Evolutionary conservation across 2,113 vertebrate genomes (phyloP), one percentile per base, ranked within the genome.

Genomic region (Romanogobio albipinnatus): DNA sequence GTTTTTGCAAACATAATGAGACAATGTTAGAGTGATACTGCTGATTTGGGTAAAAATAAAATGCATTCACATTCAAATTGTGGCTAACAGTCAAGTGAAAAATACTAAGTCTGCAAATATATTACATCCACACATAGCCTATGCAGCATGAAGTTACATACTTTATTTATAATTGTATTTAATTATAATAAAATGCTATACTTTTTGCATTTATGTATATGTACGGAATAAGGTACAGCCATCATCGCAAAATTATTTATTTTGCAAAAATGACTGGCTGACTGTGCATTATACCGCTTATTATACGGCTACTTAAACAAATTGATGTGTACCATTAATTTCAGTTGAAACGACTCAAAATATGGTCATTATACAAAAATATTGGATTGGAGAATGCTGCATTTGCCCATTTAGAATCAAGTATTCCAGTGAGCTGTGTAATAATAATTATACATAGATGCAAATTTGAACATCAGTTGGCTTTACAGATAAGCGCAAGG

Each of bases 381-480:
- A 36, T 33, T 68, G 10, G 10, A 29, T 49, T 29, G 9, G 2
- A 24, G 45, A 17, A 75, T 49, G 24, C 47, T 22, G 17, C 14
- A 56, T 4, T 36, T 59, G 6, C 24, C 53, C 53, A 39, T 58
- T 58, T 29, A 22, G n/a, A 36, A n/a, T 58, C 10, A 19, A 76
- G 10, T 9, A 61, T 59, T 80, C 15, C 9, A 36, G 22, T 14
- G 6, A 19, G 15, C 56, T 64, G 56, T 62, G 59, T 62, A 80
- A 80, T 47, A 80, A 80, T 43, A 10, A n/a, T 59, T 80, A n/a
- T 58, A 74, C 77, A 81, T 61, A 26, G 75, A 75, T 66, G 61
- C 53, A 56, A 43, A 79, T 11, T 43, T 0, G 17, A 76, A 24
- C 33, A n/a, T 82, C 3, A 43, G 33, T 43, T 78, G 76, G 33